phyloP scores from a whole-genome alignment of 2,888 invertebrate species.

The Microdon myrmicae region DNA sequence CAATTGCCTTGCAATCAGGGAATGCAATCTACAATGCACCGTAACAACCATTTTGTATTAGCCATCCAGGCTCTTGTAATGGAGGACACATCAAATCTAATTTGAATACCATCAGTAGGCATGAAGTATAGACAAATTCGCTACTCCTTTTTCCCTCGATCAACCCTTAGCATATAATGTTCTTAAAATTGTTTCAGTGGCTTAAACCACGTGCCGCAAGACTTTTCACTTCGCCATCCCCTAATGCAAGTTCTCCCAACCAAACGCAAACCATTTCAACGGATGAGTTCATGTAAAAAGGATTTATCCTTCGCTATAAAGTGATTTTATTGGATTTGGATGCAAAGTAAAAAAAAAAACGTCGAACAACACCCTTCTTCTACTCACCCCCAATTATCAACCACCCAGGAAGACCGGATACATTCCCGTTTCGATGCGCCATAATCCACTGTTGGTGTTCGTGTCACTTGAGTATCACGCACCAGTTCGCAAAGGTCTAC shows the following conservation, averaged over 20 bases:
- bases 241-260: constrained; percentile 3
- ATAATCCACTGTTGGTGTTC: constrained; percentile 51
- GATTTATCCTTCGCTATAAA: constrained; percentile 57
- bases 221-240: constrained; percentile 3
- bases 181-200: constrained; percentile 30
- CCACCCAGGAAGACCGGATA: not conserved
- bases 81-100: constrained; percentile 13
- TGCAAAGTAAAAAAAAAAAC: no score
- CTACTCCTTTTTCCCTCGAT: no score
- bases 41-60: not conserved
- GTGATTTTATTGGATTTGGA: constrained; percentile 64
- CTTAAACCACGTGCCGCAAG: constrained; percentile 10
- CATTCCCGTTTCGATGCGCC: constrained; percentile 33
- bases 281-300: constrained; percentile 50
- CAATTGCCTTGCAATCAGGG: constrained; percentile 9
- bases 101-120: constrained; percentile 32
- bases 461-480: constrained; percentile 46
- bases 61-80: not conserved
- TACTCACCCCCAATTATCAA: no score
- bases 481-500: constrained; percentile 41
- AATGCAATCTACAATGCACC: constrained; percentile 7
- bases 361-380: no score
- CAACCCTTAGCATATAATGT: constrained; percentile 26
- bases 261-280: constrained; percentile 32
- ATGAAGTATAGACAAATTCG: no score